Percentiles rank a stretch among this genome's conserved stretches.
phyloP scores from a whole-genome alignment of 2,888 invertebrate genomes.

The Archips crataeganus region DNA sequence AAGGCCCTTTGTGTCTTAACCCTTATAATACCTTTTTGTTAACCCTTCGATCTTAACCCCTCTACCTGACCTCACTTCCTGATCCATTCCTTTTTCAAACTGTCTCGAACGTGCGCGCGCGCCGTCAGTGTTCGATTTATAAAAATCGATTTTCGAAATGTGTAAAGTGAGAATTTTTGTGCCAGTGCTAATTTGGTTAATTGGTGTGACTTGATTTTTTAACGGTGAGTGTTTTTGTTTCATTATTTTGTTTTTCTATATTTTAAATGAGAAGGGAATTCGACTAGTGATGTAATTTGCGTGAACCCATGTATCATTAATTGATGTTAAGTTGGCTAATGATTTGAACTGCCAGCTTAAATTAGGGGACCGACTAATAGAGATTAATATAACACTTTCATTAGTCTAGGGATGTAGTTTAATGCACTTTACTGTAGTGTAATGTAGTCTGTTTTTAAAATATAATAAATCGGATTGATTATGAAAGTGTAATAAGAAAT shows the following conservation, averaged over 20 bases:
- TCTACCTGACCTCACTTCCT: conserved; percentile 84
- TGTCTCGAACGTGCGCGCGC: conserved; percentile 79
- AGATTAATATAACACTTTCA: conserved; percentile 22
- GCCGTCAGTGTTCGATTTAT: conserved; percentile 62
- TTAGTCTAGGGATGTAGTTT: conserved; percentile 1
- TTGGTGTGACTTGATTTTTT: conserved; percentile 6
- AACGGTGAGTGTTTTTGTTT: conserved; percentile 23
- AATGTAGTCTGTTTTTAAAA: background rate
- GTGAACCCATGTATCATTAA: background rate
- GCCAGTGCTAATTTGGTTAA: conserved; percentile 33
- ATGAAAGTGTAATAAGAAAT: too few species aligned
- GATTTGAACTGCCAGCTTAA: conserved; percentile 22
- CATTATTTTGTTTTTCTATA: background rate
- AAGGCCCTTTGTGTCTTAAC: conserved; percentile 69
- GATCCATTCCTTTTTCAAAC: conserved; percentile 79
- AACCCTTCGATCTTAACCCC: conserved; percentile 83
- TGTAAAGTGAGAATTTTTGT: conserved; percentile 32
- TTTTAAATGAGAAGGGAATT: background rate
- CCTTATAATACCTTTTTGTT: conserved; percentile 79
- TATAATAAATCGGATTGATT: background rate
- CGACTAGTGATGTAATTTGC: background rate
- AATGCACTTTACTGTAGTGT: background rate
- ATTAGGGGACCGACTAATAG: conserved; percentile 24
- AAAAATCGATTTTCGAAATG: conserved; percentile 41
- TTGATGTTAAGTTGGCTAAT: conserved; percentile 28